Base-by-base conservation (phyloP, 2,888 invertebrate species). In the Drepanosiphum platanoidis region DNA sequence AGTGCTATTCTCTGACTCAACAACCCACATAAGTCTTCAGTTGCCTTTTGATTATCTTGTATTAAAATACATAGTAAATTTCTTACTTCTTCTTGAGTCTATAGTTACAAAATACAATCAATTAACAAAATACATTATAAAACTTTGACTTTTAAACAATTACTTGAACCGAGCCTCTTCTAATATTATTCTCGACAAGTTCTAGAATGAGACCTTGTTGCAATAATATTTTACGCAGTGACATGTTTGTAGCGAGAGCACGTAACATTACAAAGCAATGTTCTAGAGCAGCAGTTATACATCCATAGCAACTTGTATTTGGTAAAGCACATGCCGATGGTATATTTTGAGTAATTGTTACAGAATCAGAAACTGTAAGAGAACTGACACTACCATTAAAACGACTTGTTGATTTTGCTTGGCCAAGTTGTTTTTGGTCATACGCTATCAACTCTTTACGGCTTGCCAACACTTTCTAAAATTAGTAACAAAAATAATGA, bases 211-310 rank as follows among this genome's bases (percentile, higher is more conserved):
- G 92, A 0, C 97, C 97, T 90, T 95, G 95, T 75, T 93, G 93
- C 88, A 96, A 96, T 3, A 97, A 91, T 0, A 94, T 92, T 86
- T 94, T 92, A 86, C 96, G 92, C 39, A 95, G 94, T 5, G 93
- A 92, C 1, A 93, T 92, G 88, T 94, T 95, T 9, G 94, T 95
- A 8, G 97, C 97, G 88, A 98, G 92, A 52, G 97, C 97, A 66
- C 97, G 92, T 78, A 98, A 91, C 71, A 98, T 90, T 0, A 97
- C 97, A 46, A 98, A 92, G 89, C 98, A 98, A 89, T 97, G 97
- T 89, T 97, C 97, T 0, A 97, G 96, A 66, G 97, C 96, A 2
- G 98, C 94, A 84, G 96, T 93, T 3, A 97, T 95, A 89, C 96
- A 96, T 0, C 96, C 96, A 90, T 95, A 96, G 90, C 96, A 96